Conservation (phyloP, 2,797 vertebrate species). For the Melanotaenia parkinsoni region DNA sequence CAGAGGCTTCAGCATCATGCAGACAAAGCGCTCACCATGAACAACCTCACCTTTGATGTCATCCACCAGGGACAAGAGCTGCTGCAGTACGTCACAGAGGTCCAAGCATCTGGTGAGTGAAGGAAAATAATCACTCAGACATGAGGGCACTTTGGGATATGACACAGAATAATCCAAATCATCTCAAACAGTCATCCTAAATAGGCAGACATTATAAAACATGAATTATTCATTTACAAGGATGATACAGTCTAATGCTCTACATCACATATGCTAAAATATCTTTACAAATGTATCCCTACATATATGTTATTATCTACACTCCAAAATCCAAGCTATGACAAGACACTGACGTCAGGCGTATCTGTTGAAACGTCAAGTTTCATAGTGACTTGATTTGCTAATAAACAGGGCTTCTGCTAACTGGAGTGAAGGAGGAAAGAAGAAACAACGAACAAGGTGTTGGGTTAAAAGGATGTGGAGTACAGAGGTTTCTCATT, state of each 20-base stretch:
- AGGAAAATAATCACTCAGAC: not conserved
- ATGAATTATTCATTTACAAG: not conserved
- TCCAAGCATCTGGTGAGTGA: conserved; percentile 94
- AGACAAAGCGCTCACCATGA: conserved; percentile 98
- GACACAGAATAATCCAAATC: not conserved
- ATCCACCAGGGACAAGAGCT: conserved; percentile 99
- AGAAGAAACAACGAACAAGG: not conserved
- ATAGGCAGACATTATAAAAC: not conserved
- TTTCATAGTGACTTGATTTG: not conserved
- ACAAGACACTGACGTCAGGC: not conserved
- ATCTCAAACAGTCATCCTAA: not conserved
- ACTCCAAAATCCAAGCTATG: not conserved
- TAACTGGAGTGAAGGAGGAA: not conserved
- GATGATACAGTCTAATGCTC: not conserved
- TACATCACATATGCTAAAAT: not conserved
- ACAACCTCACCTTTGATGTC: conserved; percentile 98
- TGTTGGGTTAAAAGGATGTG: not conserved
- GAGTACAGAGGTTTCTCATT: not conserved
- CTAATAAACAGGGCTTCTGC: not conserved
- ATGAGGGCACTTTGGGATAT: not conserved
- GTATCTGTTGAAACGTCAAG: not conserved
- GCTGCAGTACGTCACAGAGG: conserved; percentile 97
- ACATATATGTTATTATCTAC: not conserved
- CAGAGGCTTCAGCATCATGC: conserved; percentile 98
- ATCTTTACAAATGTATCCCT: not conserved